Evolutionary conservation across 2,113 vertebrate species (phyloP), one percentile per base, ranked within the genome.

Genomic region (Caranx melampygus): DNA sequence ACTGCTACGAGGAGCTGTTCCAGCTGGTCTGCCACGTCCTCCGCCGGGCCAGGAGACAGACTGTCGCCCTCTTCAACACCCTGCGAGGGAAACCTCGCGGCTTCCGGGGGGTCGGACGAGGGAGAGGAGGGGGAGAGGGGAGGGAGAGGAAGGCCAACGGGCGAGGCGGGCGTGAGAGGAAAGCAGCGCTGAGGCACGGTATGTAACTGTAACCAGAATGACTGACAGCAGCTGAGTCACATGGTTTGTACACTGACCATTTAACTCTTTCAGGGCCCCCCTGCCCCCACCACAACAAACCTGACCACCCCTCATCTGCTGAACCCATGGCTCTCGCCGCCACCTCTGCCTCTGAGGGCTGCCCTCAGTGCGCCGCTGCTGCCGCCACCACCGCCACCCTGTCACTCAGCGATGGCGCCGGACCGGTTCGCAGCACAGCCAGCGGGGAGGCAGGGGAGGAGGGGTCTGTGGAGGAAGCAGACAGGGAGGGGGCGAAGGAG

Each of bases 1-100:
- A 98, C 93, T 99, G 98, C 92, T 99, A 99, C 0, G 98, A 99
- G 91, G 98, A 96, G 90, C 95, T 99, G 86, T 99, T 99, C 91
- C 98, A 99, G 79, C 96, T 98, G 0, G 54, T 97, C 75, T 98
- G 97, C 87, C 97, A 99, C 93, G 86, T 97, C 5, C 89, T 99
- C 68, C 97, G 97, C 87, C 99, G 98, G 91, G 94, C 95, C 80
- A 95, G 93, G 62, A 95, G 97, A 20, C 97, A 96, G 4, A 89
- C 93, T 12, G 88, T 96, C 0, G 93, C 95, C 58, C 91, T 98
- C 20, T 95, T 96, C 85, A 94, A 95, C 93, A 93, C 88, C 35
- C 79, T 98, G 81, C 94, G 95, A 6, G 95, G 96, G 8, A 92
- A 90, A 83, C 93, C 93, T 3, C 34, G 90, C 0, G 85, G 91